Base-by-base conservation (phyloP, 2,888 invertebrate genomes). In the Ormyrus nitidulus region DNA sequence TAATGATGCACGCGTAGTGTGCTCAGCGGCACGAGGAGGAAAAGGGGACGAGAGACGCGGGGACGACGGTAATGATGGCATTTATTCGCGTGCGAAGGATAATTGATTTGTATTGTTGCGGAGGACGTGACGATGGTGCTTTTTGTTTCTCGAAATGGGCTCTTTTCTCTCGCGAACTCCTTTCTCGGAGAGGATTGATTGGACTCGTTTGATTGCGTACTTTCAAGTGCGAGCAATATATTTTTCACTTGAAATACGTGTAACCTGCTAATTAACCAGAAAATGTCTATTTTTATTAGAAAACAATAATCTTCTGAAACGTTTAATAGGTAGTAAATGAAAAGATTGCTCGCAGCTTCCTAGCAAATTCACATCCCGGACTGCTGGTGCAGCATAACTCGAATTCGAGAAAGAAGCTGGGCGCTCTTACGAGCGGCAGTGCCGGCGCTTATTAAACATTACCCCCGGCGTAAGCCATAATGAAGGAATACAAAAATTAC, bases 401-500 rank as follows among this genome's bases (percentile, higher is more conserved):
- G 19, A 19, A 19, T 19, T 19, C 19, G 19, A 19, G 19, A 19
- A 19, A 19, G 19, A 19, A 19, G 1, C 19, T 2, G 19, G 19
- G 19, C 19, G 19, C 19, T 19, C 19, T 19, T 19, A 19, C 19
- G 19, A 19, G 19, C 19, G 19, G 19, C 19, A 19, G 19, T 19
- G 19, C 8, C 6, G 58, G 11, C 64, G 59, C 72, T 77, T 72
- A 72, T 77, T 77, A 72, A 76, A 69, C 51, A 77, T 61, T 13
- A 34, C n/a, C 5, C 19, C 58, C 49, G 11, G 10, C 58, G 10
- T 13, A 10, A 19, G 19, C 34, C 46, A 11, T 34, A 65, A 71
- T 66, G 61, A 72, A 66, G 72, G 66, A 61, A 77, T 58, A 65
- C 13, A 75, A 66, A 66, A 73, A 73, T 73, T 75, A 75, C 44